These are phyloP conservation scores for Spermophilus dauricus DNA, from an alignment of 2,113 vertebrate species.

Conservation along the genomic window DNA sequence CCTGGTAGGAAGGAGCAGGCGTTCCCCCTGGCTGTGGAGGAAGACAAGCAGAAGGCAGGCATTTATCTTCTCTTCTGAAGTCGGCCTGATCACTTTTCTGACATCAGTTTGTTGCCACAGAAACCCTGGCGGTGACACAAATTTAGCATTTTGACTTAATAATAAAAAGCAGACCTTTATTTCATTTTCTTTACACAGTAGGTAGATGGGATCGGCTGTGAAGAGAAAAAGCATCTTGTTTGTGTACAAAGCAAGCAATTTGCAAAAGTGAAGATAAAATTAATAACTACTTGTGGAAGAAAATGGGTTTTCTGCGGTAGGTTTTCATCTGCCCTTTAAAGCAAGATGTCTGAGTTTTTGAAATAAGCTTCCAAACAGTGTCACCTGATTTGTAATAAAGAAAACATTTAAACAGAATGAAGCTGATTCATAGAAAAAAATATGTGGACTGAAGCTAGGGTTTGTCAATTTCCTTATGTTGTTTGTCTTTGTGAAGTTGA, in stretches of 20 bases:
- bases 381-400: background rate
- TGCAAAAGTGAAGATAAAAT: constrained; percentile 47
- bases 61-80: background rate
- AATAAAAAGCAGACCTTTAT: constrained; percentile 30
- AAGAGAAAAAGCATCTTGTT: background rate
- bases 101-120: constrained; percentile 61
- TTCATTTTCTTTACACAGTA: constrained; percentile 51
- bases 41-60: background rate
- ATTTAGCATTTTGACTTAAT: constrained; percentile 50
- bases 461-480: background rate
- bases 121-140: constrained; percentile 34
- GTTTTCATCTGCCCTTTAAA: constrained; percentile 32
- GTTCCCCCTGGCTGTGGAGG: fast-evolving
- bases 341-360: constrained; percentile 34
- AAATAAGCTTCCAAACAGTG: background rate
- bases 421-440: background rate
- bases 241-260: constrained; percentile 58
- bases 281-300: background rate
- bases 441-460: background rate
- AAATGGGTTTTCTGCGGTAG: background rate
- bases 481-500: constrained; percentile 37
- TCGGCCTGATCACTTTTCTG: background rate
- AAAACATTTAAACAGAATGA: background rate
- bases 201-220: background rate
- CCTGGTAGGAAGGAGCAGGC: too few relatives aligned